Evolutionary conservation across 2,888 invertebrate species (phyloP).

Genomic region (Cremastobaeus sp.): DNA sequence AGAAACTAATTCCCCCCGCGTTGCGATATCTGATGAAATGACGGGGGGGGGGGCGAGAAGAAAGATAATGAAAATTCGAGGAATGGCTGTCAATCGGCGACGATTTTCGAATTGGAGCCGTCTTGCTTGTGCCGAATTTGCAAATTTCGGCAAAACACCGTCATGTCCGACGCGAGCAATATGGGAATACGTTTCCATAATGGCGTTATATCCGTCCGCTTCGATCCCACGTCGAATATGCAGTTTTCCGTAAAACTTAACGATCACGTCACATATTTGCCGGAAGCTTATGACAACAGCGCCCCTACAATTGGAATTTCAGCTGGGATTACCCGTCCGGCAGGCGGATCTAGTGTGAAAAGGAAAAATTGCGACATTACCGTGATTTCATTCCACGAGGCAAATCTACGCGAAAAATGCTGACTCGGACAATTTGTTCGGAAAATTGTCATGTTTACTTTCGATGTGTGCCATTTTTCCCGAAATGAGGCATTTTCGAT

Average conservation of each 20-base stretch:
- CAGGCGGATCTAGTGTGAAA: background rate
- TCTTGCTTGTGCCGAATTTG: constrained; percentile 53
- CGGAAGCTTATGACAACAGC: constrained; percentile 36
- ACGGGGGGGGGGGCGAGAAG: background rate
- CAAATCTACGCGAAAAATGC: no score
- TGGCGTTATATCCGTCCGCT: constrained; percentile 34
- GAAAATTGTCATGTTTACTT: no score
- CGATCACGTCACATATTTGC: constrained; percentile 42
- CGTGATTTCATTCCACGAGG: background rate
- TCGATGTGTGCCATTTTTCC: no score
- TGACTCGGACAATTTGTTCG: no score
- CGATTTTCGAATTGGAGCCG: constrained; percentile 44
- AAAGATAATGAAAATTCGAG: constrained; percentile 43
- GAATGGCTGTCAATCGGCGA: constrained; percentile 35
- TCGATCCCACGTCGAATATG: constrained; percentile 53
- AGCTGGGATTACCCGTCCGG: constrained; percentile 1
- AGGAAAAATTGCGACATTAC: background rate
- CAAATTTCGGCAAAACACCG: constrained; percentile 46
- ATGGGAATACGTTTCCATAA: constrained; percentile 44
- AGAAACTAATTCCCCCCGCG: no score
- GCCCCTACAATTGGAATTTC: constrained; percentile 30
- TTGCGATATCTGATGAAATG: background rate
- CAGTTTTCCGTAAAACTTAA: constrained; percentile 57
- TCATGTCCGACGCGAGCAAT: constrained; percentile 30
- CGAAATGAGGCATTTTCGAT: no score